Conservation (phyloP, 2,797 vertebrate genomes). For the Neosilurus hyrtlii region DNA sequence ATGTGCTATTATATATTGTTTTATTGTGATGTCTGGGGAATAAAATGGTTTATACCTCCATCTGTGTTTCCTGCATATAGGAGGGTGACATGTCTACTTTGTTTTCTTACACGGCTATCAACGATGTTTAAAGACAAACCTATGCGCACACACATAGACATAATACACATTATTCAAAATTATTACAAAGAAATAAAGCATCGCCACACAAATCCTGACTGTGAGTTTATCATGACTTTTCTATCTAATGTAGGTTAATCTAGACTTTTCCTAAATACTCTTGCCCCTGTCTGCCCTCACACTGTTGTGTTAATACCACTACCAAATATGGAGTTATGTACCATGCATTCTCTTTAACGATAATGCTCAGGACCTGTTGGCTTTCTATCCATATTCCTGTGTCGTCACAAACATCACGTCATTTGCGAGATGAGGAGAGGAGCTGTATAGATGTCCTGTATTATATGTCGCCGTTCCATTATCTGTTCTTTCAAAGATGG, state of each 20-base stretch:
- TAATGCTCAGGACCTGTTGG: constrained; percentile 60
- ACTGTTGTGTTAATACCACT: constrained; percentile 53
- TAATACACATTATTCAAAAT: constrained; percentile 1
- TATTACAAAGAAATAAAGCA: constrained; percentile 45
- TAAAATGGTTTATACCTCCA: neutral
- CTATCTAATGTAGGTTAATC: constrained; percentile 64
- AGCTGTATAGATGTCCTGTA: constrained; percentile 1
- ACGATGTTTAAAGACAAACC: neutral
- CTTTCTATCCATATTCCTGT: constrained; percentile 45
- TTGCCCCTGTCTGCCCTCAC: constrained; percentile 26
- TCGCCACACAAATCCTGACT: constrained; percentile 53
- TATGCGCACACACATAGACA: neutral
- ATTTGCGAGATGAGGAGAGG: constrained; percentile 15
- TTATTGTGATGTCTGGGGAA: neutral
- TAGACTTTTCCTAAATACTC: constrained; percentile 43
- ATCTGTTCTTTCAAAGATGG: constrained; percentile 14
- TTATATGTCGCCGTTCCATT: constrained; percentile 23
- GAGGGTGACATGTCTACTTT: constrained; percentile 14
- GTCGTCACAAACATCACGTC: constrained; percentile 48
- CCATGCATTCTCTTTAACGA: constrained; percentile 51
- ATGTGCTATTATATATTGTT: neutral
- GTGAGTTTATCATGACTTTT: constrained; percentile 34
- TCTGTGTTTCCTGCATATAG: constrained; percentile 17
- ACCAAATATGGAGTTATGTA: constrained; percentile 54
- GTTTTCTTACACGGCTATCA: neutral